phyloP scores from a whole-genome alignment of 1,140 invertebrate species.

The Hylaeus anthracinus region DNA sequence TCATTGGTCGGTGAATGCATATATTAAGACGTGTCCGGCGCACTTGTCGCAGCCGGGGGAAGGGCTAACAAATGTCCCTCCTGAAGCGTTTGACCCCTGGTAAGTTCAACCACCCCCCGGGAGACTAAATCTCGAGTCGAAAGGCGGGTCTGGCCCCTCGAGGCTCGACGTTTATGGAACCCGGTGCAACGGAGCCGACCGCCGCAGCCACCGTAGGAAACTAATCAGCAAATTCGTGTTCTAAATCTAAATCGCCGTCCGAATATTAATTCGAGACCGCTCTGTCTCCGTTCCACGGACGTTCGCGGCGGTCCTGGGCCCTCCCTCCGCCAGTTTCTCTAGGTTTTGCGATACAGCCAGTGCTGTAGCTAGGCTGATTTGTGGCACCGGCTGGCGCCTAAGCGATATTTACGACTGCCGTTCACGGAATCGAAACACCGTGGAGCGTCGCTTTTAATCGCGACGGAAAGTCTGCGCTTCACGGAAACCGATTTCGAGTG shows the following conservation, averaged over 20 bases:
- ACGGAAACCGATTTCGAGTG: slow-evolving; percentile 30
- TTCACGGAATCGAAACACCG: slow-evolving; percentile 60
- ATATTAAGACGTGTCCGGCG: slow-evolving; percentile 69
- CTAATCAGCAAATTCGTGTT: slow-evolving; percentile 71
- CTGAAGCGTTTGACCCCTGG: slow-evolving; percentile 63
- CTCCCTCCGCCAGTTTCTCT: slow-evolving; percentile 46
- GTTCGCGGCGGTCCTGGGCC: neutral
- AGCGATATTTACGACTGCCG: slow-evolving; percentile 64
- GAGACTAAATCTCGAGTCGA: slow-evolving; percentile 59
- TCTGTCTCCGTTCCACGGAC: slow-evolving; percentile 13
- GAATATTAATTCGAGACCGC: slow-evolving; percentile 66
- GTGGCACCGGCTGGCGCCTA: slow-evolving; percentile 61
- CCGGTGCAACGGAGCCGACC: slow-evolving; percentile 51
- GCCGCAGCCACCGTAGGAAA: slow-evolving; percentile 56
- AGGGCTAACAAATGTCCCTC: slow-evolving; percentile 64
- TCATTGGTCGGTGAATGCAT: slow-evolving; percentile 61
- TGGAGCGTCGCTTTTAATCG: slow-evolving; percentile 42
- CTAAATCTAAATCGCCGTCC: slow-evolving; percentile 70
- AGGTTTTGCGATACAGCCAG: slow-evolving; percentile 66
- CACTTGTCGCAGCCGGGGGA: slow-evolving; percentile 62
- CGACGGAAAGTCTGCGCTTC: slow-evolving; percentile 22
- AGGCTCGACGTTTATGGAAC: slow-evolving; percentile 51
- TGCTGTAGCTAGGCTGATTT: slow-evolving; percentile 62
- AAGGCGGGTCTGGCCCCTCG: neutral
- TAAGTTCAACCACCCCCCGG: slow-evolving; percentile 44